Evolutionary conservation across 2,113 vertebrate species (phyloP).

Genomic region (Apteryx mantelli): DNA sequence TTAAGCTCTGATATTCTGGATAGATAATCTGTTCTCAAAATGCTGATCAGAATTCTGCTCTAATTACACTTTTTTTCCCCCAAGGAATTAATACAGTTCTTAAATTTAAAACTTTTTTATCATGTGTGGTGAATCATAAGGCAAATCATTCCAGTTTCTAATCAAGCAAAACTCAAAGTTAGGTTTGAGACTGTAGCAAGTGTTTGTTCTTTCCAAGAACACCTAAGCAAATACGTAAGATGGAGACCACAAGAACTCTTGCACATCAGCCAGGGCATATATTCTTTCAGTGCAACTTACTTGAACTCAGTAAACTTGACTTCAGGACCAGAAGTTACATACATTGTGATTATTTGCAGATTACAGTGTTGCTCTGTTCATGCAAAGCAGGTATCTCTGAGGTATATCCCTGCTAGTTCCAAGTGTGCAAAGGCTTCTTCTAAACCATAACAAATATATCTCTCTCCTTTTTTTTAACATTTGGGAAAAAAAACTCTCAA

Average conservation of each 20-base stretch:
- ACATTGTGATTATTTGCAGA: background rate
- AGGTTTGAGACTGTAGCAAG: slow-evolving; percentile 6
- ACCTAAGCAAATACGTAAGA: background rate
- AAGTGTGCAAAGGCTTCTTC: background rate
- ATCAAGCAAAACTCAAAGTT: background rate
- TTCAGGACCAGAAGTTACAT: background rate
- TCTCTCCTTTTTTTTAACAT: background rate
- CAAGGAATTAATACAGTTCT: background rate
- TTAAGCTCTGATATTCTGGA: background rate
- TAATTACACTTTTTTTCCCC: background rate
- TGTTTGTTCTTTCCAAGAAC: slow-evolving; percentile 34
- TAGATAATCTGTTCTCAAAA: background rate
- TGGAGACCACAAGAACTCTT: slow-evolving; percentile 22
- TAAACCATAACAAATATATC: background rate
- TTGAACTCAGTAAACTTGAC: slow-evolving; percentile 39
- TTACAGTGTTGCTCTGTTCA: background rate
- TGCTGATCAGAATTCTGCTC: background rate
- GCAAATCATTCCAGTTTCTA: background rate
- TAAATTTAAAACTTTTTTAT: background rate
- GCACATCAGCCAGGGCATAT: slow-evolving; percentile 5
- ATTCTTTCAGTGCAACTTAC: background rate
- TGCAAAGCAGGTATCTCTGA: background rate
- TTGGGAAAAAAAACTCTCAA: background rate
- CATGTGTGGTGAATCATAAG: background rate
- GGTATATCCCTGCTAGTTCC: background rate